Base-by-base conservation (phyloP, 2,113 vertebrate species). In the Pterocles orientalis region DNA sequence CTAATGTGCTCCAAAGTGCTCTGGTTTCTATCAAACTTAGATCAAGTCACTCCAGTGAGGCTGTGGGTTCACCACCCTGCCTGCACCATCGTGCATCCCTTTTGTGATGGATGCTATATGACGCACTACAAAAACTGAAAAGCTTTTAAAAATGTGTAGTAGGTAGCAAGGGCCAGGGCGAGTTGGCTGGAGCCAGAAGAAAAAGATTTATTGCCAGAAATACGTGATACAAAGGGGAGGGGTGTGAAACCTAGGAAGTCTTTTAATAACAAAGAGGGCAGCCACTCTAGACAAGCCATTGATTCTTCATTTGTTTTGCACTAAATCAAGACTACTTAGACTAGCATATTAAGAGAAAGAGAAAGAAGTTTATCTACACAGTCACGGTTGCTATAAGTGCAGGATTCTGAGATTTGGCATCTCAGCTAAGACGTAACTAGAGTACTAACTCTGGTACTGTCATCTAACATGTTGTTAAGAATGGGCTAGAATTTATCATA, bases 251-350 rank as follows among this genome's bases (percentile, higher is more conserved):
- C 31, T 18, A n/a, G 41, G 9, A 68, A 73, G 31, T 61, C 62
- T 90, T 92, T 93, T 87, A 94, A 53, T 71, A 91, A 58, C 34
- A 47, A 68, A 58, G 61, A 56, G 29, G 54, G 31, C 28, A 77
- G 41, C 25, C 15, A 36, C 54, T 65, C 26, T 34, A 82, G 54
- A 53, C 14, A 56, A 76, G 53, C 7, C 50, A 73, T 95, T 86
- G 95, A 94, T 80, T 94, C 70, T 90, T 80, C 21, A 86, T 92
- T 93, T 92, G 71, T 93, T 95, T 93, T 83, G 28, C 79, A 83
- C 24, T 86, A 70, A 53, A 86, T 79, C 25, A 94, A 57, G 76
- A 58, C 34, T 71, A 76, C 18, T 86, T 90, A 72, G 17, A 45
- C 14, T 31, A 58, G 7, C 0, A 0, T 51, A 61, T 76, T 86